phyloP scores from a whole-genome alignment of 2,888 invertebrate genomes.

The Eudasyphora cyanicolor region DNA sequence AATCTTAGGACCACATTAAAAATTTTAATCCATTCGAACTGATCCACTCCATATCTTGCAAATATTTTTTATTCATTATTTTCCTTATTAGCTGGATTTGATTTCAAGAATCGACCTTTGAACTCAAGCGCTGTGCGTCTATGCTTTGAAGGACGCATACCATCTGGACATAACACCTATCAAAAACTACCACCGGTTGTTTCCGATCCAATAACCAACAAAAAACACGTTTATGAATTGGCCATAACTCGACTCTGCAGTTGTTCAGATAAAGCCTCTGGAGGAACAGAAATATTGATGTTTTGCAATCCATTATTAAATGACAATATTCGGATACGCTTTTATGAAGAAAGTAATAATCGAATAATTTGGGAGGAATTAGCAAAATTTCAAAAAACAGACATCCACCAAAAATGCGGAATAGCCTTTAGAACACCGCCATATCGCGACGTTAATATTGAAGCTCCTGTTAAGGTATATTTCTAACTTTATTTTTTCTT shows the following conservation, averaged over 20 bases:
- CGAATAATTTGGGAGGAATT: constrained; percentile 88
- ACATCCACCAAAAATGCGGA: constrained; percentile 91
- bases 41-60: too few relatives aligned
- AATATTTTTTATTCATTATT: not conserved
- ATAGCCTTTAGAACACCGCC: constrained; percentile 90
- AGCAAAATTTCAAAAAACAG: constrained; percentile 89
- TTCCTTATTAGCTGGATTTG: constrained; percentile 87
- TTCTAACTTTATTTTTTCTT: not conserved
- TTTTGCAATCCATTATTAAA: constrained; percentile 93
- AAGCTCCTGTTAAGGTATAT: constrained; percentile 84
- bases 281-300: constrained; percentile 92
- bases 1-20: too few relatives aligned
- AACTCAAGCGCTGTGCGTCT: constrained; percentile 95
- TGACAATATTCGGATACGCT: constrained; percentile 93
- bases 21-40: too few relatives aligned
- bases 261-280: constrained; percentile 89
- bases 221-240: constrained; percentile 95
- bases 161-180: constrained; percentile 85
- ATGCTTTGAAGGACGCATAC: constrained; percentile 95
- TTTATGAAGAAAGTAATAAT: constrained; percentile 87
- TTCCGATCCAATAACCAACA: constrained; percentile 95
- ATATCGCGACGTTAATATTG: constrained; percentile 84
- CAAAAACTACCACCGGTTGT: constrained; percentile 87
- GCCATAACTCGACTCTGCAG: constrained; percentile 92
- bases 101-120: constrained; percentile 90